Conservation (phyloP, 2,797 vertebrate genomes). For the Thunnus albacares region DNA sequence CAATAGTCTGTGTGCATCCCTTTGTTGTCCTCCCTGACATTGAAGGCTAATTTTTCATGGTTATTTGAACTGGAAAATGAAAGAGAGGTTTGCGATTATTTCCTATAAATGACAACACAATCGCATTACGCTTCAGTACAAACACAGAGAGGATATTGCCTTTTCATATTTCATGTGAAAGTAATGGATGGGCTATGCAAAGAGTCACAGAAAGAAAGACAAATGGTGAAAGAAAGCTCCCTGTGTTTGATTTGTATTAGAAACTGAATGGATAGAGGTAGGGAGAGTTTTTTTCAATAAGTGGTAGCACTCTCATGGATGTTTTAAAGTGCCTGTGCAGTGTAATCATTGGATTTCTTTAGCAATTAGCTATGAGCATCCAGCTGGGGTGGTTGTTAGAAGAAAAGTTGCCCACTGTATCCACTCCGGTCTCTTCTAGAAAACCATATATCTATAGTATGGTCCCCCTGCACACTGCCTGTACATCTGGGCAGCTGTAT, state of each 20-base stretch:
- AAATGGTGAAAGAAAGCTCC: constrained; percentile 85
- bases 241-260: constrained; percentile 89
- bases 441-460: constrained; percentile 55
- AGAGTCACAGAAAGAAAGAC: constrained; percentile 87
- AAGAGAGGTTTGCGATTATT: constrained; percentile 96
- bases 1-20: constrained; percentile 86
- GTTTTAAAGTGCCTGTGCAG: constrained; percentile 83
- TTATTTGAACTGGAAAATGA: constrained; percentile 99
- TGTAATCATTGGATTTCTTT: constrained; percentile 86
- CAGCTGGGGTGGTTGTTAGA: constrained; percentile 74
- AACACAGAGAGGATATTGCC: constrained; percentile 94
- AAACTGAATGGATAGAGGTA: constrained; percentile 83
- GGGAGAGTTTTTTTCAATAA: constrained; percentile 79
- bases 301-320: constrained; percentile 79
- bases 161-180: constrained; percentile 95
- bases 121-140: constrained; percentile 97
- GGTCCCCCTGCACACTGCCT: constrained; percentile 19
- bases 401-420: constrained; percentile 69
- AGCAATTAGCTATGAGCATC: constrained; percentile 86
- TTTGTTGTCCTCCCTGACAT: constrained; percentile 95
- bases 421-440: constrained; percentile 52
- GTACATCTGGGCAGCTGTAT: constrained; percentile 40
- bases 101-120: constrained; percentile 99
- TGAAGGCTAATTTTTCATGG: constrained; percentile 99
- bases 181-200: constrained; percentile 91